Evolutionary conservation across 1,140 invertebrate species (phyloP), one percentile per base, ranked within the genome.

Genomic region (Neodiprion pinetum): DNA sequence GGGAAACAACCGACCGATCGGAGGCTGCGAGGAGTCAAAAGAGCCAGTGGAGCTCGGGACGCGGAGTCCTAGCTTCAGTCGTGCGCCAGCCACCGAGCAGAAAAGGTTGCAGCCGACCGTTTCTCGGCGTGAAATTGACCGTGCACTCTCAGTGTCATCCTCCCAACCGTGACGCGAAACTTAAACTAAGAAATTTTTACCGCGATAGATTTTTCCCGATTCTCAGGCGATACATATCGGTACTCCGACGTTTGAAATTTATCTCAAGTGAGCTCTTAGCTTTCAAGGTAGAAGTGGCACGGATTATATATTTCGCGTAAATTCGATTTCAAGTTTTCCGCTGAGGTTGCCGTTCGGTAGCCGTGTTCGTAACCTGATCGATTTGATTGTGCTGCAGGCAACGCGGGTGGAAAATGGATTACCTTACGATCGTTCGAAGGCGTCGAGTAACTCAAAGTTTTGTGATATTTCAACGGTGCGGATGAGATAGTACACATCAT

Each of bases 201-300:
- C 28, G 28, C 5, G 28, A 40, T 40, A 40, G 28, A 40, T 40
- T 40, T 40, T 40, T 40, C 28, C 2, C 28, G 28, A 40, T 40
- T 40, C 28, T 5, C 28, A 40, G 5, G 28, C 28, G 28, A 40
- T 40, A 40, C 28, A 40, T 40, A 40, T 40, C 28, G 28, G 2
- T 1, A 40, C 28, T 40, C 28, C 2, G 28, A 17, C 53, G n/a
- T 61, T 61, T 61, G 53, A 61, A 61, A 61, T 61, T 61, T 61
- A 61, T 61, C n/a, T 61, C 53, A 61, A 61, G 53, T 61, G 53
- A 61, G n/a, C n/a, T 61, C n/a, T 61, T 17, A 61, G n/a, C 53
- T 61, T 61, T 40, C 28, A 14, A 9, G 53, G 53, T 61, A 61
- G n/a, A 61, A 61, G 8, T 61, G 8, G 53, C 53, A 11, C 53